phyloP scores from a whole-genome alignment of 2,113 vertebrate genomes.

The Lanius collurio region DNA sequence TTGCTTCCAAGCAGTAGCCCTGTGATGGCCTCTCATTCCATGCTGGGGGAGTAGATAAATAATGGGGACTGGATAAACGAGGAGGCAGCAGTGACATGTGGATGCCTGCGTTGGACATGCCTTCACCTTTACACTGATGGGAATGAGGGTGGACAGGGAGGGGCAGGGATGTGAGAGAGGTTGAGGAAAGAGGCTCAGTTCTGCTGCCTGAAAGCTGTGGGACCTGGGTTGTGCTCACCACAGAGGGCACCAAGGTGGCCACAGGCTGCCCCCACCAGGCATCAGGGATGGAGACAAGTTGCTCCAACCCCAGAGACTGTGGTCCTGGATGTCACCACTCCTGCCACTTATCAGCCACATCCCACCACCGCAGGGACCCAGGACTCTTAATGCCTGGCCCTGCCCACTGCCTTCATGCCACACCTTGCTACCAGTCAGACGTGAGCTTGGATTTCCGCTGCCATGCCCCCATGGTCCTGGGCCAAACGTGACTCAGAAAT shows the following conservation, averaged over 20 bases:
- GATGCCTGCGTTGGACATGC: neutral
- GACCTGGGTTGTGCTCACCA: rapidly evolving
- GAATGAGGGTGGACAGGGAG: neutral
- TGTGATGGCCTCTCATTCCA: neutral
- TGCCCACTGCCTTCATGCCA: neutral
- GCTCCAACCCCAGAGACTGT: rapidly evolving
- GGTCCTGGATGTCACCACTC: neutral
- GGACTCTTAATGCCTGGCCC: neutral
- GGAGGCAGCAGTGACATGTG: rapidly evolving
- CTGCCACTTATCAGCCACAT: neutral
- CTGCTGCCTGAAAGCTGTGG: neutral
- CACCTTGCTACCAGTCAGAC: neutral
- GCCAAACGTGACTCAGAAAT: neutral
- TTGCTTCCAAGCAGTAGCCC: neutral
- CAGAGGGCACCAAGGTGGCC: neutral
- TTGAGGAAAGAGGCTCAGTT: neutral
- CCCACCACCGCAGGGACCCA: neutral
- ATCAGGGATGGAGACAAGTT: neutral
- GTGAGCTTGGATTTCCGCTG: neutral
- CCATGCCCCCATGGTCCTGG: neutral
- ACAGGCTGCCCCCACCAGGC: neutral
- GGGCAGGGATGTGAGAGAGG: too few relatives aligned
- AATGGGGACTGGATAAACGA: neutral
- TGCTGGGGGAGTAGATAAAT: neutral
- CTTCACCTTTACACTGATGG: neutral